Base-by-base conservation (phyloP, 1,140 invertebrate species). In the Diprion similis region DNA sequence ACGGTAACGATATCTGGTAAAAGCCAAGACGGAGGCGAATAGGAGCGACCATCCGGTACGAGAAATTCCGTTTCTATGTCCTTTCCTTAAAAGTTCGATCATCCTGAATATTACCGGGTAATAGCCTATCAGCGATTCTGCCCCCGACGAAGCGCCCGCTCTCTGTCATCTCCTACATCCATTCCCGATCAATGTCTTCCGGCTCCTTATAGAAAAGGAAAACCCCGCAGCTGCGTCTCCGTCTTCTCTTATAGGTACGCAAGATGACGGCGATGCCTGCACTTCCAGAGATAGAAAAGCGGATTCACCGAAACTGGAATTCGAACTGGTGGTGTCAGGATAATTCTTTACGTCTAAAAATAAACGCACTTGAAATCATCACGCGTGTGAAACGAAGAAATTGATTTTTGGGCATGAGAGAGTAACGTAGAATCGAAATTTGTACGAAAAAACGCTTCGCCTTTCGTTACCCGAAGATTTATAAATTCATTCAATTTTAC, bases 21-120 rank as follows among this genome's bases (percentile, higher is more conserved):
- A 37, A 37, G 24, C 24, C 24, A 37, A 37, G 24, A 37, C 24
- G 24, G 24, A 37, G 24, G 24, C 24, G 24, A 37, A 37, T 37
- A 37, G 24, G 24, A 37, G 24, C 24, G 24, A 37, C 6, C 24
- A 37, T 37, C 24, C 24, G 24, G 24, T 37, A 37, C 24, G 51
- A 59, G 51, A 59, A 59, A 59, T 59, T 13, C 51, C 11, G n/a
- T 59, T 59, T 59, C 51, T 59, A 17, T 59, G 24, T 37, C 24
- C 51, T 59, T 59, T 59, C 51, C n/a, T 59, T 17, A 59, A 59
- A 59, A 59, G 51, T 59, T 59, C 51, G 11, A 59, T 59, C 11
- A 15, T 59, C 51, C n/a, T 59, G 51, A 59, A 59, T 59, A 59
- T 59, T 59, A 59, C 51, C 51, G n/a, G 51, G 51, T 59, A 59